Evolutionary conservation across 2,888 invertebrate species (phyloP).

Genomic region (Hydropsyche betteni): DNA sequence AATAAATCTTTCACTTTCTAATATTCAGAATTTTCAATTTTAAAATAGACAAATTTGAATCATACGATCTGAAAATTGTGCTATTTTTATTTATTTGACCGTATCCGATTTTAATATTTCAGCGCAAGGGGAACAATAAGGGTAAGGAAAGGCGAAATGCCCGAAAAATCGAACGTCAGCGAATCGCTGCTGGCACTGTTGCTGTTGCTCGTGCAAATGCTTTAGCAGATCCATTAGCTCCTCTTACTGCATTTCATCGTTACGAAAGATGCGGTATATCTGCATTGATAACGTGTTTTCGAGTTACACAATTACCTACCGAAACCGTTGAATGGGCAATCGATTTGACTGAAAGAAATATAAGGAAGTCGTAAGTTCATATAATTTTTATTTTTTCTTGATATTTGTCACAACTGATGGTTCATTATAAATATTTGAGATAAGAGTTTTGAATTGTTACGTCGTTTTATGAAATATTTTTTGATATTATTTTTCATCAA

Average conservation of each 20-base stretch:
- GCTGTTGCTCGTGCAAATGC: slow-evolving; percentile 71
- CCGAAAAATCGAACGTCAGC: slow-evolving; percentile 69
- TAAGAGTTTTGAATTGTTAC: no score
- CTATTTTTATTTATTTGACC: no score
- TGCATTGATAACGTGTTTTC: slow-evolving; percentile 69
- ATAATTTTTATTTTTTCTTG: background rate
- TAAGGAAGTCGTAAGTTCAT: slow-evolving; percentile 74
- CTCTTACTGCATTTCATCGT: slow-evolving; percentile 70
- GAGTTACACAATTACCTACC: slow-evolving; percentile 67
- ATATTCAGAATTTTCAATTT: no score
- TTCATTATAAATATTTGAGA: no score
- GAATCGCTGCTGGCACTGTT: slow-evolving; percentile 69
- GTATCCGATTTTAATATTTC: background rate
- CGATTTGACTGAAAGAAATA: slow-evolving; percentile 79
- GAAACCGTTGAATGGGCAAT: slow-evolving; percentile 74
- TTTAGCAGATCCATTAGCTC: slow-evolving; percentile 67
- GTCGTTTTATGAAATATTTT: no score
- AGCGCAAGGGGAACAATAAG: slow-evolving; percentile 58
- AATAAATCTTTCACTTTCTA: no score
- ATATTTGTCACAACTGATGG: no score
- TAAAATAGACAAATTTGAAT: no score
- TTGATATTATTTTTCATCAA: no score
- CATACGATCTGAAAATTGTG: no score
- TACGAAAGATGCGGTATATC: slow-evolving; percentile 70
- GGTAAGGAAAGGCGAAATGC: slow-evolving; percentile 71